Evolutionary conservation across 1,140 invertebrate species (phyloP).

Genomic region (Drosophila pachea): DNA sequence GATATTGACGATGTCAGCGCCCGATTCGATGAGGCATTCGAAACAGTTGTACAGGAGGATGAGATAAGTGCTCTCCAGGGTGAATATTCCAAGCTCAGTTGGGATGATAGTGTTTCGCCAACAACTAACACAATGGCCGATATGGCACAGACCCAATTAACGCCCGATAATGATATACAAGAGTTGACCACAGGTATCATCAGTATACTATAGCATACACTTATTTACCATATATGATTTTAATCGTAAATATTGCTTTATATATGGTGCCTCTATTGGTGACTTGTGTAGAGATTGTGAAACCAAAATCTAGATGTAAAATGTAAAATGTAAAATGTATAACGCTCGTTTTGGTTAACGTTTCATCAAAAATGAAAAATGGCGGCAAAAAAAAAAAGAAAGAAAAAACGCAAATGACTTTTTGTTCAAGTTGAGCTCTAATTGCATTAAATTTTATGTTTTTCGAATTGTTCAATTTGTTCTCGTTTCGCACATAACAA

Average conservation of each 20-base stretch:
- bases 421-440: conserved; percentile 78
- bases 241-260: conserved; percentile 39
- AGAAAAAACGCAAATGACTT: conserved; percentile 54
- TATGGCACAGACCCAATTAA: conserved; percentile 73
- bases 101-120: conserved; percentile 77
- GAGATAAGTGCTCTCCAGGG: conserved; percentile 75
- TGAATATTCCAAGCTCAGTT: conserved; percentile 78
- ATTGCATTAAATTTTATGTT: conserved; percentile 65
- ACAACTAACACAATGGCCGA: conserved; percentile 77
- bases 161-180: conserved; percentile 78
- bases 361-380: conserved; percentile 41
- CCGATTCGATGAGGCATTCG: conserved; percentile 70
- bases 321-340: conserved; percentile 37
- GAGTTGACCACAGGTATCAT: conserved; percentile 75
- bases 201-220: conserved; percentile 26
- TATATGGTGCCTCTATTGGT: conserved; percentile 40
- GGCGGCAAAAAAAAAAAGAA: conserved; percentile 53
- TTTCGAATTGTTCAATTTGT: conserved; percentile 28
- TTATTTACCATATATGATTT: conserved; percentile 24
- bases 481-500: conserved; percentile 41
- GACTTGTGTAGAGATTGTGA: conserved; percentile 40
- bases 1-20: conserved; percentile 68
- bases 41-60: conserved; percentile 66
- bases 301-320: conserved; percentile 37
- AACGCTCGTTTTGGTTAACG: conserved; percentile 31